A percentile compares a stretch with the other conserved stretches of the same genome.
phyloP scores from a whole-genome alignment of 2,797 vertebrate species.

The Octomys mimax region DNA sequence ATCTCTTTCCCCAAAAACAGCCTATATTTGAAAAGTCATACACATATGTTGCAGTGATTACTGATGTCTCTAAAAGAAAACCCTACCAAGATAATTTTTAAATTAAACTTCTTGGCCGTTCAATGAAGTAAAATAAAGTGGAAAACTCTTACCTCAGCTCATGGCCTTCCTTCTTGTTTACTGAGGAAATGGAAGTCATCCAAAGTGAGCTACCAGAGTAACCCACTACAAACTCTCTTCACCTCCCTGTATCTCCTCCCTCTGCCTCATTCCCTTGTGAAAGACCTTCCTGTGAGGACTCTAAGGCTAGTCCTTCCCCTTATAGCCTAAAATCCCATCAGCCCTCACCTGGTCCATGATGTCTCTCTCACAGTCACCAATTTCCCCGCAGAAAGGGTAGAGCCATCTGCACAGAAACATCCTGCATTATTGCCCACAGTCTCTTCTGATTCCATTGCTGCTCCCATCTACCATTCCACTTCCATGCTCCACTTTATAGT shows the following conservation, averaged over 20 bases:
- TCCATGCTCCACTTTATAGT: background rate
- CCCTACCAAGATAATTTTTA: slow-evolving; percentile 42
- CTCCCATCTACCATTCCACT: background rate
- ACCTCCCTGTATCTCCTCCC: background rate
- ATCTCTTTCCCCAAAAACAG: background rate
- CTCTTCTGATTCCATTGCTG: background rate
- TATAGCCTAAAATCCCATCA: background rate
- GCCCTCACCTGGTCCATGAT: background rate
- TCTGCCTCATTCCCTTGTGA: background rate
- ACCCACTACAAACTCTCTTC: background rate
- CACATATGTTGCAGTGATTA: slow-evolving; percentile 17
- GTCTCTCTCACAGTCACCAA: too few relatives aligned
- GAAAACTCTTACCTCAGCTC: background rate
- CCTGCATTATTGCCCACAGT: background rate
- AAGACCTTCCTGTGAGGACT: background rate
- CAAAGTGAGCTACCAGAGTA: slow-evolving; percentile 3
- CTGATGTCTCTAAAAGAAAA: slow-evolving; percentile 54
- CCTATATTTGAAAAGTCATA: slow-evolving; percentile 32
- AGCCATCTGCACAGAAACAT: background rate
- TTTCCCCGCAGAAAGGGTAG: background rate
- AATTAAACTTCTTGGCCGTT: slow-evolving; percentile 54
- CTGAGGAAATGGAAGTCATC: slow-evolving; percentile 38
- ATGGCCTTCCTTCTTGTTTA: slow-evolving; percentile 30
- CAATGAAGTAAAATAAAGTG: slow-evolving; percentile 9
- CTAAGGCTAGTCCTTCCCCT: background rate